Percentiles rank a stretch among this genome's conserved stretches.
Conservation (phyloP, 2,113 vertebrate genomes). For the Craseonycteris thonglongyai region DNA sequence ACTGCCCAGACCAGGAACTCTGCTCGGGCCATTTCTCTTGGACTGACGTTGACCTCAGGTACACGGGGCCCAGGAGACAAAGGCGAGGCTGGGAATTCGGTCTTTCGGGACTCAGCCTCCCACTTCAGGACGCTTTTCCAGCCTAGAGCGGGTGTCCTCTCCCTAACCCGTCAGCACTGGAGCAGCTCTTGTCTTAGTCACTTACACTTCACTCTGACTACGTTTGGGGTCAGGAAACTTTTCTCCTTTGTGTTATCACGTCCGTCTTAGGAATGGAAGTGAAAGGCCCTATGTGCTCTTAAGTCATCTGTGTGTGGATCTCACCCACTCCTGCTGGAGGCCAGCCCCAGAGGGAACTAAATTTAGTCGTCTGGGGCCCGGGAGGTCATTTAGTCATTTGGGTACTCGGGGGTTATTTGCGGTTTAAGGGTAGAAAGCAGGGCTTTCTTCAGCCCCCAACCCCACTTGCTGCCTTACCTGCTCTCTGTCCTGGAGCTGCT, state of each 20-base stretch:
- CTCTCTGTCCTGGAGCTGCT: neutral
- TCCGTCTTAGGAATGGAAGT: neutral
- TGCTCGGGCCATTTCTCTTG: fast-evolving
- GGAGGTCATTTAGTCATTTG: neutral
- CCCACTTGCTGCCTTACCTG: neutral
- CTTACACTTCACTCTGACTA: neutral
- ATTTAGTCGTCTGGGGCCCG: neutral
- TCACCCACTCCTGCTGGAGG: neutral
- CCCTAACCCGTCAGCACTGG: neutral
- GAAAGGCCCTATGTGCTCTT: neutral
- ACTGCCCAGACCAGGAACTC: neutral
- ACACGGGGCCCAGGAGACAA: neutral
- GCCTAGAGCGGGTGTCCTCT: neutral
- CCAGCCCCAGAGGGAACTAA: neutral
- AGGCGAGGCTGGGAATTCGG: fast-evolving
- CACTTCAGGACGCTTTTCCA: neutral
- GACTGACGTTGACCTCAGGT: neutral
- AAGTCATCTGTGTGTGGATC: neutral
- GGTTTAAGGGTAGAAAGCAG: neutral
- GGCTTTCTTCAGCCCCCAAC: neutral
- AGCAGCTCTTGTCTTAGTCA: neutral
- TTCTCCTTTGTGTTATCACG: neutral
- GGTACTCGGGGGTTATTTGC: no score
- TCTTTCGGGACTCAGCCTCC: no score
- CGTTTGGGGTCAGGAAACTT: neutral